Conservation (phyloP, 2,113 vertebrate species). For the Xerus inauris region DNA sequence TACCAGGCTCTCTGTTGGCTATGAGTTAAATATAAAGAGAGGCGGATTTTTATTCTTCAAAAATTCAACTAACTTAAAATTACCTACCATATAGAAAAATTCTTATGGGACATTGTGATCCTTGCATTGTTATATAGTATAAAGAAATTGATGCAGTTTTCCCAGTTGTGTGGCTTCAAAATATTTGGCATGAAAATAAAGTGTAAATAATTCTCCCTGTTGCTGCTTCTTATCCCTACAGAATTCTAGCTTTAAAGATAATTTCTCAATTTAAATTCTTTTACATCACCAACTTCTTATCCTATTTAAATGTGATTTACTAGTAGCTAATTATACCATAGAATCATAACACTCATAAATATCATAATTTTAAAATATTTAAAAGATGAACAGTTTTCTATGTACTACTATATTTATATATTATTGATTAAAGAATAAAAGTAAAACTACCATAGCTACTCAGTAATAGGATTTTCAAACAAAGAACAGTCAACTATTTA, state of each 20-base stretch:
- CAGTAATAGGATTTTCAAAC: background rate
- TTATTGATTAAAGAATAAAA: slow-evolving; percentile 4
- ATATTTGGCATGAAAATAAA: background rate
- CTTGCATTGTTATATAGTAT: background rate
- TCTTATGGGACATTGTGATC: background rate
- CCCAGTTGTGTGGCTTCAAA: background rate
- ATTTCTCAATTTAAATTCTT: slow-evolving; percentile 43
- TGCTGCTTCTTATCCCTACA: background rate
- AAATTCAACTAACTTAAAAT: slow-evolving; percentile 24
- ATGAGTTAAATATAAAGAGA: background rate
- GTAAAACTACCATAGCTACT: background rate
- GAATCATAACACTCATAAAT: background rate
- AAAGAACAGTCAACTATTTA: background rate
- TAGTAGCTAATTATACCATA: background rate
- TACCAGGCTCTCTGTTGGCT: background rate
- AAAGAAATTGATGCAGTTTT: background rate
- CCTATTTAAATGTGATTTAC: background rate
- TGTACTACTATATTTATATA: background rate
- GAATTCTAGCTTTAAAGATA: background rate
- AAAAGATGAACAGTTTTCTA: background rate
- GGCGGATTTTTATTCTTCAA: background rate
- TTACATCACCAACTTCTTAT: background rate
- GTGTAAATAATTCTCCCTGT: background rate
- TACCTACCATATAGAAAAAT: background rate
- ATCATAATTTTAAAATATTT: background rate